These are phyloP conservation scores for Gadus macrocephalus DNA, from an alignment of 2,113 vertebrate species.

Conservation along the genomic window DNA sequence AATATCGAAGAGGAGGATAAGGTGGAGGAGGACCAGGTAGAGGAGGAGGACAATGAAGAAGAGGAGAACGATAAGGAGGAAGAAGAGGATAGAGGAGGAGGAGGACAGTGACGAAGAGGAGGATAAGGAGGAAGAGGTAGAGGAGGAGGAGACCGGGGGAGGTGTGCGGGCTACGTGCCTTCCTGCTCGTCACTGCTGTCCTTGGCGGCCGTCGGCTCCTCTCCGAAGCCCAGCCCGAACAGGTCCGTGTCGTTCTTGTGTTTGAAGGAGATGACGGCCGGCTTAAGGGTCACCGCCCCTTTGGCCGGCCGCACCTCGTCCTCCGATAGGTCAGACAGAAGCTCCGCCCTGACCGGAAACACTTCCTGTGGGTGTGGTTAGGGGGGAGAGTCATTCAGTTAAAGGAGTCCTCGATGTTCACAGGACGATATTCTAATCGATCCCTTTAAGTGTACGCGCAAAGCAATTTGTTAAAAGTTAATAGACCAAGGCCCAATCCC, in stretches of 20 bases:
- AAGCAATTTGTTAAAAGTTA: too few relatives aligned
- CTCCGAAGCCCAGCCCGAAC: constrained; percentile 85
- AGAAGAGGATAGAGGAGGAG: too few relatives aligned
- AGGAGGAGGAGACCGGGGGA: too few relatives aligned
- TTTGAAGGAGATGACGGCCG: constrained; percentile 75
- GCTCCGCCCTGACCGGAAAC: constrained; percentile 82
- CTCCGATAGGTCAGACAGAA: constrained; percentile 83
- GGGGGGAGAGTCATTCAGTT: background rate
- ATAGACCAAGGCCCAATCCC: too few relatives aligned
- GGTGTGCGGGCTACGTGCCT: constrained; percentile 38
- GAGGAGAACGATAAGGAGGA: too few relatives aligned
- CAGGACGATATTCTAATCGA: background rate
- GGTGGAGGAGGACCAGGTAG: too few relatives aligned
- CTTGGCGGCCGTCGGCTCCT: constrained; percentile 61
- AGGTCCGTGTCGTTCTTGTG: constrained; percentile 80
- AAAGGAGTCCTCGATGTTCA: background rate
- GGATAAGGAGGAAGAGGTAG: background rate
- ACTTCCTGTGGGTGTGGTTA: constrained; percentile 62
- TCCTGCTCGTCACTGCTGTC: constrained; percentile 87
- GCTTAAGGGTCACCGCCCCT: constrained; percentile 61
- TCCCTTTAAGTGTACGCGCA: too few relatives aligned
- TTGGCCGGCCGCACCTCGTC: constrained; percentile 70
- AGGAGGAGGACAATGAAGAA: too few relatives aligned
- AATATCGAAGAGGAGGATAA: too few relatives aligned
- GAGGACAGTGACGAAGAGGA: background rate